A percentile compares a stretch with the other conserved stretches of the same genome.
phyloP scores from a whole-genome alignment of 2,888 invertebrate species.

The Liposcelis brunnea region DNA sequence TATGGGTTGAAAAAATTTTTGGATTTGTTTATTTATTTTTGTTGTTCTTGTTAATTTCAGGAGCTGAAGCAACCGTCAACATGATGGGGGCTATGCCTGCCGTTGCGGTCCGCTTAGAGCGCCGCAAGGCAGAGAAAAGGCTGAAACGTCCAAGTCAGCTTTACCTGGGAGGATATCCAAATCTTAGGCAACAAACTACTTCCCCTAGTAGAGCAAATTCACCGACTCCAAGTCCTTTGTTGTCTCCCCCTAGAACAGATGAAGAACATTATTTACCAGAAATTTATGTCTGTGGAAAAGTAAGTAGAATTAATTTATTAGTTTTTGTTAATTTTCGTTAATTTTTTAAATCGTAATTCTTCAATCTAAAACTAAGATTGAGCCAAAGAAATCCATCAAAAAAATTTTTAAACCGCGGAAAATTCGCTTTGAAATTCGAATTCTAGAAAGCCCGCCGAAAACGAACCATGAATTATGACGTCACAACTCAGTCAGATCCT shows the following conservation, averaged over 20 bases:
- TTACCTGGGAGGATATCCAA: constrained; percentile 34
- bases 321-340: no score
- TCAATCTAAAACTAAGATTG: no score
- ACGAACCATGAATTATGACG: no score
- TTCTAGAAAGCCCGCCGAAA: no score
- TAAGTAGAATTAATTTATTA: no score
- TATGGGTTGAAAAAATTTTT: no score
- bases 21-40: not conserved
- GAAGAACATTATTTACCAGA: constrained; percentile 28
- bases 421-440: no score
- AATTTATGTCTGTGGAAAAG: constrained; percentile 57
- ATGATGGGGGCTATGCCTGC: constrained; percentile 83
- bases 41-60: not conserved
- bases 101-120: constrained; percentile 66
- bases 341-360: no score
- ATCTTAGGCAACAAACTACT: constrained; percentile 26
- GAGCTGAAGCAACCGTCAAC: constrained; percentile 23
- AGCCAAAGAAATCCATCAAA: no score
- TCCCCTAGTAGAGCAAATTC: constrained; percentile 14
- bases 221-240: constrained; percentile 15
- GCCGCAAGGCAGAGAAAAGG: constrained; percentile 54
- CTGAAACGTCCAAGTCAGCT: constrained; percentile 40
- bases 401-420: no score
- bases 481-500: no score
- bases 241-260: constrained; percentile 13